Percentiles rank a stretch among this genome's conserved stretches.
Conservation (phyloP, 2,113 vertebrate species). For the Macquaria australasica region DNA sequence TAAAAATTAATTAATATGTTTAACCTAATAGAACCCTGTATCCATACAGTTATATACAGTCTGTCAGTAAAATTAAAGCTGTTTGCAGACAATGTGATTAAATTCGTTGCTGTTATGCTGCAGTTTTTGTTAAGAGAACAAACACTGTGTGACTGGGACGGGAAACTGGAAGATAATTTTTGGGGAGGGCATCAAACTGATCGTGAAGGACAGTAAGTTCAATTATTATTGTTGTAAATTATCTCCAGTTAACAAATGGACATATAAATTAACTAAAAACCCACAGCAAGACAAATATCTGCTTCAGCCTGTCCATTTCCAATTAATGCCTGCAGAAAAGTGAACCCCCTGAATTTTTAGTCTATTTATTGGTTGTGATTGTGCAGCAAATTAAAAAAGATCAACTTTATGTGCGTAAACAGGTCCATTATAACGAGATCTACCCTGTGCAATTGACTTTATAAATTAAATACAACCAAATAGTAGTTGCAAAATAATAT, state of each 20-base stretch:
- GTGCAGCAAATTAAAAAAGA: neutral
- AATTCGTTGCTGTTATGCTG: neutral
- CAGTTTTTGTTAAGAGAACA: slow-evolving; percentile 21
- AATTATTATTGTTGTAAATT: neutral
- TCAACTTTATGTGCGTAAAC: no score
- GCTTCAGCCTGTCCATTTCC: neutral
- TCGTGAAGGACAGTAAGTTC: slow-evolving; percentile 40
- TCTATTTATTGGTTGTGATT: neutral
- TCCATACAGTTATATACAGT: neutral
- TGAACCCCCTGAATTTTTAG: no score
- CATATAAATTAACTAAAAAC: neutral
- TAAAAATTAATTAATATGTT: neutral
- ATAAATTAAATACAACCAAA: neutral
- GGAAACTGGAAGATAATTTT: slow-evolving; percentile 50
- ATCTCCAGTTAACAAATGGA: neutral
- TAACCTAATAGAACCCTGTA: neutral
- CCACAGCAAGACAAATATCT: neutral
- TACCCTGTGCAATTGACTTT: neutral
- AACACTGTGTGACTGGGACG: slow-evolving; percentile 46
- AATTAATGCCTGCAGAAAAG: neutral
- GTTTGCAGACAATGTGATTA: slow-evolving; percentile 1
- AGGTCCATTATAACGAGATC: neutral
- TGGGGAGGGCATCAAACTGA: slow-evolving; percentile 62
- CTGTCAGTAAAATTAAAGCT: neutral
- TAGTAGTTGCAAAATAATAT: no score